Base-by-base conservation (phyloP, 2,888 invertebrate genomes). In the Plusia festucae region DNA sequence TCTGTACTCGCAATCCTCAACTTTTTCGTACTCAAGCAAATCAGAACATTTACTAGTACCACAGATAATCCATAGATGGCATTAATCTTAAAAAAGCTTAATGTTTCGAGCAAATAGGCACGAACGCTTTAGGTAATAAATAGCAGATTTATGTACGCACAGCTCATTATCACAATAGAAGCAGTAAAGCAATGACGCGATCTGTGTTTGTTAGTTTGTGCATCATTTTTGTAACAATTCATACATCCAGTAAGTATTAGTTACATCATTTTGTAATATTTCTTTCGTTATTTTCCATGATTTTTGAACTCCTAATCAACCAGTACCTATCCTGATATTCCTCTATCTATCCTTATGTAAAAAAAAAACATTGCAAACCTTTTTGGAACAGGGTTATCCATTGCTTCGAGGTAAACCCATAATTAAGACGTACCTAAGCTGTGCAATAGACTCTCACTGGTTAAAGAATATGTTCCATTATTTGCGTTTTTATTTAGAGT, bases 101-200 rank as follows among this genome's bases (percentile, higher is more conserved):
- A 49, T 49, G 3, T 49, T 20, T 9, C 18, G 46, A 18, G 3
- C 2, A 46, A 49, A 20, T 20, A 52, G 30, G 0, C 20, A 13
- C 49, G n/a, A n/a, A n/a, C n/a, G n/a, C n/a, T n/a, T n/a, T 30
- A 60, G 70, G 76, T 69, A 32, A 22, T 59, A 57, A 40, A 57
- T 55, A 49, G 34, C 40, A 32, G 32, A 51, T 40, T 70, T 58
- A 32, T 32, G 52, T 60, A 46, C 22, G 27, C 18, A 53, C 55
- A 27, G 51, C 58, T 70, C 65, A 70, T 61, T 68, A 53, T 46
- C 22, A 65, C 51, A 30, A 54, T 8, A 65, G 51, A 44, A 59
- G 46, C 16, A 6, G 24, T 57, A 57, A 40, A 61, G 70, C 70
- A 24, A 84, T 84, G 85, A 82, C 78, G 73, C 73, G 63, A 53